Evolutionary conservation across 2,888 invertebrate genomes (phyloP).

Genomic region (Noctuana brunneofusca): DNA sequence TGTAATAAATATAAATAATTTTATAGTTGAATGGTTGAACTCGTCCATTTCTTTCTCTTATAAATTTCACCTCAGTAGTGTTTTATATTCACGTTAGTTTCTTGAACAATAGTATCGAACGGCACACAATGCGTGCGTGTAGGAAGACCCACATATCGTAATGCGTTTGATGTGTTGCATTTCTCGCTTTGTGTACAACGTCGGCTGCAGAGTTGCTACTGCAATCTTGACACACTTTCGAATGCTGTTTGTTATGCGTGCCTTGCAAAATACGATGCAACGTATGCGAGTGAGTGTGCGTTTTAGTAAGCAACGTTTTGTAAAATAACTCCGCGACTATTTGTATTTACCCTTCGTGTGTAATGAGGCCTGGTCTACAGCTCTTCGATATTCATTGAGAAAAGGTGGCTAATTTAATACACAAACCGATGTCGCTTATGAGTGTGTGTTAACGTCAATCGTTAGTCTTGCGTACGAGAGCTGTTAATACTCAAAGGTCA

Average conservation of each 20-base stretch:
- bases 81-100: not conserved
- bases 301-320: conserved; percentile 12
- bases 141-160: conserved; percentile 52
- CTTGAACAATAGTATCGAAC: conserved; percentile 6
- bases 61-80: not conserved
- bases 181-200: conserved; percentile 63
- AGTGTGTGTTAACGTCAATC: not conserved
- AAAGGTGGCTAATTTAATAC: too few species aligned
- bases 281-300: conserved; percentile 48
- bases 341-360: too few species aligned
- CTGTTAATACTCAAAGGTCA: not conserved
- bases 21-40: too few species aligned
- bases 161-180: conserved; percentile 63
- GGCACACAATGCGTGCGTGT: conserved; percentile 33
- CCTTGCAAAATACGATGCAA: conserved; percentile 75
- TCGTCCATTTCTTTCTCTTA: not conserved
- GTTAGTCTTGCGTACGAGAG: not conserved
- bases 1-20: too few species aligned
- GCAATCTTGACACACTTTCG: conserved; percentile 81
- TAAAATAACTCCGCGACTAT: not conserved
- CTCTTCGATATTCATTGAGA: too few species aligned
- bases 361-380: too few species aligned
- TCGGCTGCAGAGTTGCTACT: conserved; percentile 62
- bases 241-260: conserved; percentile 76
- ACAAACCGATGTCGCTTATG: too few species aligned